Conservation (phyloP, 37 sponge, comb jelly and placozoan species). For the Chondrosia reniformis region DNA sequence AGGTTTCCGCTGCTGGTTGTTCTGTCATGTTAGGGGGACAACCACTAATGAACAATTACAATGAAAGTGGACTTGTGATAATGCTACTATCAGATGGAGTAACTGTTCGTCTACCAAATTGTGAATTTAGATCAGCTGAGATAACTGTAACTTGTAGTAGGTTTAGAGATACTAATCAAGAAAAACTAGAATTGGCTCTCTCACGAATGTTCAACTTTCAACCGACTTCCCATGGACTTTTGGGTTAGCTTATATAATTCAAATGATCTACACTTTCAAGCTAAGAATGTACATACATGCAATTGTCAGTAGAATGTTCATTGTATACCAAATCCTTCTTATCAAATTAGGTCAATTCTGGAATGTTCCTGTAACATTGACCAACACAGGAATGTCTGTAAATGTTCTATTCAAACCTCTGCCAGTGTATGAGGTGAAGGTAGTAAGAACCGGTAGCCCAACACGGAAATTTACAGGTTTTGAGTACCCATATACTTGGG, state of each 20-base stretch:
- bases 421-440: not conserved
- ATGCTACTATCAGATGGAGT: constrained; percentile 3
- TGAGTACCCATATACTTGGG: not conserved
- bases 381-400: not conserved
- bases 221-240: constrained; percentile 16
- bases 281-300: not conserved
- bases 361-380: constrained; percentile 2
- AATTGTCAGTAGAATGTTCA: not conserved
- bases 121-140: not conserved
- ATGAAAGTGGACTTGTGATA: not conserved
- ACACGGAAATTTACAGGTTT: not conserved
- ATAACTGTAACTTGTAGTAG: not conserved
- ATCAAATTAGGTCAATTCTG: constrained; percentile 15
- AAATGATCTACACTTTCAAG: not conserved
- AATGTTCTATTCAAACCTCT: not conserved
- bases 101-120: not conserved
- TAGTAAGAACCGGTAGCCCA: not conserved
- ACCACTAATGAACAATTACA: not conserved
- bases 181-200: not conserved
- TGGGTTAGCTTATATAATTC: not conserved
- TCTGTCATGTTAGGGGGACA: not conserved
- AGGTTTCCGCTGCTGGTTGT: not conserved
- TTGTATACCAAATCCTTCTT: not conserved
- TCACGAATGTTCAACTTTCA: constrained; percentile 14
- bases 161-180: not conserved